Conservation (phyloP, 2,113 vertebrate species). For the Psettodes erumei region DNA sequence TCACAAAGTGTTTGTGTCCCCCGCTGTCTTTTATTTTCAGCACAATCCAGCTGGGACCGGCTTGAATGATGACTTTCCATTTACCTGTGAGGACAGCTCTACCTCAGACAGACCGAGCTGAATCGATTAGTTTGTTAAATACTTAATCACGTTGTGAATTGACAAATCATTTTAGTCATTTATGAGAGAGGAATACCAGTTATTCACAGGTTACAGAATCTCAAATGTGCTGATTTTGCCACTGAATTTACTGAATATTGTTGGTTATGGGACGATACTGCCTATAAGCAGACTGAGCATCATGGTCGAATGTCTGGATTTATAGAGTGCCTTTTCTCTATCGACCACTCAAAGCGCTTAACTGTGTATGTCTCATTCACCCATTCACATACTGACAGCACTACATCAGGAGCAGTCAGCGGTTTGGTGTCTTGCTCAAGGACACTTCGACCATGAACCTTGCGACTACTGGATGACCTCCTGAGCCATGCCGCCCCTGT, state of each 20-base stretch:
- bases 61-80: not conserved
- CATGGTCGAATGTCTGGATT: too few species aligned
- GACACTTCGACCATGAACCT: too few species aligned
- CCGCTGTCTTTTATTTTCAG: not conserved
- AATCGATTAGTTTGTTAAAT: not conserved
- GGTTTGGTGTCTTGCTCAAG: too few species aligned
- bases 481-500: too few species aligned
- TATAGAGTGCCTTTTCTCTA: too few species aligned
- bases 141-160: not conserved
- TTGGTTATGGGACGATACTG: too few species aligned
- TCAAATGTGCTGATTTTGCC: not conserved
- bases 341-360: too few species aligned
- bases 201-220: not conserved
- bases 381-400: too few species aligned
- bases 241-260: not conserved
- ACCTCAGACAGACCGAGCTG: not conserved
- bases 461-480: too few species aligned
- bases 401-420: too few species aligned
- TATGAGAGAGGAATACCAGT: not conserved
- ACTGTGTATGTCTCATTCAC: too few species aligned
- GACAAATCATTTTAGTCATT: not conserved
- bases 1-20: constrained; percentile 8
- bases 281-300: too few species aligned
- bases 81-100: not conserved
- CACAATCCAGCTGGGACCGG: not conserved